Percentiles rank a stretch among this genome's conserved stretches.
Conservation (phyloP, 1,140 invertebrate genomes). For the Zaprionus kolodkinae region DNA sequence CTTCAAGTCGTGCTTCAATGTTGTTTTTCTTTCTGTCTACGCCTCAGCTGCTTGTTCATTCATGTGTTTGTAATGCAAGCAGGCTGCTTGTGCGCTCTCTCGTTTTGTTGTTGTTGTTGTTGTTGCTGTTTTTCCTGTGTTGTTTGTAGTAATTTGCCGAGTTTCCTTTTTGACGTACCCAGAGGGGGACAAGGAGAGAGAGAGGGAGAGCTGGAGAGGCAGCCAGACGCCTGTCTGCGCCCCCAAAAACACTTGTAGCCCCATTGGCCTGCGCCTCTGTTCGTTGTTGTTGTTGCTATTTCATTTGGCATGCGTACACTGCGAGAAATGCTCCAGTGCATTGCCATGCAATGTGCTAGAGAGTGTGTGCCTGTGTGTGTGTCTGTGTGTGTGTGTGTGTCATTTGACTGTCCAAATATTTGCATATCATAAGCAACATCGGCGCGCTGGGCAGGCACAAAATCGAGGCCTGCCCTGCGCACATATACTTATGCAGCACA, state of each 20-base stretch:
- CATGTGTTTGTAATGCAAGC: constrained; percentile 52
- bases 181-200: background rate
- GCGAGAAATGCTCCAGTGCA: constrained; percentile 28
- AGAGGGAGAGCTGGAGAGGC: background rate
- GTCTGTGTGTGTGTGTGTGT: constrained; percentile 6
- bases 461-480: background rate
- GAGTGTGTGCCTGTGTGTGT: background rate
- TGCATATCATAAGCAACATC: constrained; percentile 65
- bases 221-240: constrained; percentile 34
- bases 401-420: constrained; percentile 62
- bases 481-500: background rate
- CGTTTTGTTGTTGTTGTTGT: constrained; percentile 11
- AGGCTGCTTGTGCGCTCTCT: constrained; percentile 40
- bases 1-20: background rate
- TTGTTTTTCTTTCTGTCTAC: constrained; percentile 12
- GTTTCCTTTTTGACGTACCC: constrained; percentile 61
- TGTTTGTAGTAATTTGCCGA: constrained; percentile 67
- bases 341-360: constrained; percentile 4
- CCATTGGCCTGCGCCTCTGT: constrained; percentile 31
- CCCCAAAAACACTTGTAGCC: constrained; percentile 69
- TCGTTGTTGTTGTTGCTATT: constrained; percentile 50
- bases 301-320: constrained; percentile 50
- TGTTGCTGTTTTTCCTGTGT: constrained; percentile 39
- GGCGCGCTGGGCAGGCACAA: background rate
- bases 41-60: constrained; percentile 52